A percentile compares a stretch with the other conserved stretches of the same genome.
Evolutionary conservation across 35 echinoderm and acorn worm species (phyloP).

Genomic region (Apostichopus californicus): DNA sequence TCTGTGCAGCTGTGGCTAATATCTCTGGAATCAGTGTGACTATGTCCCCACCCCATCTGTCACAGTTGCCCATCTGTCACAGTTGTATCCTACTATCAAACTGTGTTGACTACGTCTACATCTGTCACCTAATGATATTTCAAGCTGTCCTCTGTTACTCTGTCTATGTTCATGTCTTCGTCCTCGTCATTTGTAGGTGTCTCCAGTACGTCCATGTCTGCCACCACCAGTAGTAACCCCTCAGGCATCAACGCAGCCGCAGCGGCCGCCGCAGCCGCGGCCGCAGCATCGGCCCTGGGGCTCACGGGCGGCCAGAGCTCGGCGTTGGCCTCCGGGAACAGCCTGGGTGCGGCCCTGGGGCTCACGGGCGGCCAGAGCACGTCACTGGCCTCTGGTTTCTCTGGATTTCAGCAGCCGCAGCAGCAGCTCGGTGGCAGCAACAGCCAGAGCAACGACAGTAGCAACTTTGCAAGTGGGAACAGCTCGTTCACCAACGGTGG

Average conservation of each 20-base stretch:
- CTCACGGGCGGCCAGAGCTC: slow-evolving; percentile 4
- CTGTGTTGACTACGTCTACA: background rate
- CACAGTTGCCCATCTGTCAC: too few species aligned
- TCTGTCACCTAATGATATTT: background rate
- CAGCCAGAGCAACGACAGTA: background rate
- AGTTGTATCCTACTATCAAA: too few species aligned
- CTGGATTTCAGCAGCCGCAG: slow-evolving; percentile 34
- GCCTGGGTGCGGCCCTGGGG: slow-evolving; percentile 6
- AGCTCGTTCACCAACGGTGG: slow-evolving; percentile 45
- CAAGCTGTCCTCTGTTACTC: slow-evolving; percentile 37
- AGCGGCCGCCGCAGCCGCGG: background rate
- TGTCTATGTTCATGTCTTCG: slow-evolving; percentile 49
- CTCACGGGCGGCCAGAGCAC: slow-evolving; percentile 12
- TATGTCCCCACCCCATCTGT: background rate
- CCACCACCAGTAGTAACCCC: slow-evolving; percentile 45
- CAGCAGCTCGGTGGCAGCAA: slow-evolving; percentile 30
- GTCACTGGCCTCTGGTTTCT: slow-evolving; percentile 51
- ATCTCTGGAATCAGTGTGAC: background rate
- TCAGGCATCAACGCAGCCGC: slow-evolving; percentile 21
- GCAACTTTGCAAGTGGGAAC: slow-evolving; percentile 1
- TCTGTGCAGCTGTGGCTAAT: too few species aligned
- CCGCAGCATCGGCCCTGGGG: slow-evolving; percentile 13
- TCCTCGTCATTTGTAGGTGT: slow-evolving; percentile 64
- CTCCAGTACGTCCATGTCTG: slow-evolving; percentile 61
- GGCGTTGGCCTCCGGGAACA: slow-evolving; percentile 28